Evolutionary conservation across 1,140 invertebrate species (phyloP).

Genomic region (Drosophila ironensis): DNA sequence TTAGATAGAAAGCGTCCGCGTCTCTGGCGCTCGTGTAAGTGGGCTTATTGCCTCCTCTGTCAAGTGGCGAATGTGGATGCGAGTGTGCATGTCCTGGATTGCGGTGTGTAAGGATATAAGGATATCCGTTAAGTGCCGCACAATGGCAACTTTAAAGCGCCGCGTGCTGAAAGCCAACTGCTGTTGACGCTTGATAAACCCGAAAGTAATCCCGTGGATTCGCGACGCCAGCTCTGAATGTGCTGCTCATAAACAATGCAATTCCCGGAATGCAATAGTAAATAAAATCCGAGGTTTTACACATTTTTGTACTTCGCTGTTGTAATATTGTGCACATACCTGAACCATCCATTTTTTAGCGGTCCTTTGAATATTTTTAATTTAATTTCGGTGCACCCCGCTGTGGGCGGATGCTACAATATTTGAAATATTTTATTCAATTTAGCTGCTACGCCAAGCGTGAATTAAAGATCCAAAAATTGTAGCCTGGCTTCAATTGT

Average conservation of each 20-base stretch:
- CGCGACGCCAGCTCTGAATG: not conserved
- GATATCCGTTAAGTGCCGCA: constrained; percentile 22
- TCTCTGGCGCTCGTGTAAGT: constrained; percentile 1
- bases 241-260: not conserved
- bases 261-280: not conserved
- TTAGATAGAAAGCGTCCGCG: constrained; percentile 34
- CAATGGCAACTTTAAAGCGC: constrained; percentile 24
- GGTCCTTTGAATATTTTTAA: too few species aligned
- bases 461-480: too few species aligned
- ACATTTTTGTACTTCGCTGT: not conserved
- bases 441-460: too few species aligned
- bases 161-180: constrained; percentile 5
- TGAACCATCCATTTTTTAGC: too few species aligned
- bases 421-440: not conserved
- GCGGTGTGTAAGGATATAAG: constrained; percentile 1
- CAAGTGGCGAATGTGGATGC: not conserved
- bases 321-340: too few species aligned
- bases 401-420: too few species aligned
- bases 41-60: constrained; percentile 24
- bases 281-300: not conserved
- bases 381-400: too few species aligned
- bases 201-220: constrained; percentile 12
- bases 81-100: not conserved
- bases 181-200: not conserved
- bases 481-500: too few species aligned